Evolutionary conservation across 2,888 invertebrate species (phyloP).

Genomic region (Dasysyrphus albostriatus): DNA sequence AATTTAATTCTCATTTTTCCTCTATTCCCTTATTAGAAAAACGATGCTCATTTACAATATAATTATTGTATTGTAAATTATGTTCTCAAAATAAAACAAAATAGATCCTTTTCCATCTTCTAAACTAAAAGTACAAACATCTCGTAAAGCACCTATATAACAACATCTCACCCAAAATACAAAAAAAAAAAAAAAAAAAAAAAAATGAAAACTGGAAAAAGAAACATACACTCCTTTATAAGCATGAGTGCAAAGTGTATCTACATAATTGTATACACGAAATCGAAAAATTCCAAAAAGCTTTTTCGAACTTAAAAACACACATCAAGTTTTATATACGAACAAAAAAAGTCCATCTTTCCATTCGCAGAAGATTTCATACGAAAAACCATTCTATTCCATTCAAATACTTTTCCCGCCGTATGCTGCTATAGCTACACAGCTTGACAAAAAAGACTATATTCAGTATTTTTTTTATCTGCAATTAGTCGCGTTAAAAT

Average conservation of each 20-base stretch:
- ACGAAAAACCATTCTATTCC: constrained; percentile 72
- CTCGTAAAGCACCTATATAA: constrained; percentile 51
- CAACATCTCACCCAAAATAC: constrained; percentile 16
- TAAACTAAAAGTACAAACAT: constrained; percentile 62
- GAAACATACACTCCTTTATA: constrained; percentile 33
- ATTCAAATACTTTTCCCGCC: constrained; percentile 76
- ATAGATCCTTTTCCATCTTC: not conserved
- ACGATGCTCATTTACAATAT: no score
- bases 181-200: constrained; percentile 23
- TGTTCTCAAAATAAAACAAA: not conserved
- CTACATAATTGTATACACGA: constrained; percentile 28
- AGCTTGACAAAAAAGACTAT: constrained; percentile 70
- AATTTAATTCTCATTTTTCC: no score
- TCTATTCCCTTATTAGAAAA: no score
- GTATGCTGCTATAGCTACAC: constrained; percentile 75
- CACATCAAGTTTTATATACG: constrained; percentile 50
- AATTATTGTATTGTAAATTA: not conserved
- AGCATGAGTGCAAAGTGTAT: constrained; percentile 43
- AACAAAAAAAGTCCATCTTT: constrained; percentile 66
- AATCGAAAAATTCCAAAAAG: constrained; percentile 48
- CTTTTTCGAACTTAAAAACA: constrained; percentile 73
- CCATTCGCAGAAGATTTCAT: constrained; percentile 71
- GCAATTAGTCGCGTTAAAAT: constrained; percentile 74
- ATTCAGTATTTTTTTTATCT: constrained; percentile 73
- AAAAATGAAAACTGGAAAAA: constrained; percentile 50